phyloP scores from a whole-genome alignment of 2,113 vertebrate genomes.

The Thunnus maccoyii region DNA sequence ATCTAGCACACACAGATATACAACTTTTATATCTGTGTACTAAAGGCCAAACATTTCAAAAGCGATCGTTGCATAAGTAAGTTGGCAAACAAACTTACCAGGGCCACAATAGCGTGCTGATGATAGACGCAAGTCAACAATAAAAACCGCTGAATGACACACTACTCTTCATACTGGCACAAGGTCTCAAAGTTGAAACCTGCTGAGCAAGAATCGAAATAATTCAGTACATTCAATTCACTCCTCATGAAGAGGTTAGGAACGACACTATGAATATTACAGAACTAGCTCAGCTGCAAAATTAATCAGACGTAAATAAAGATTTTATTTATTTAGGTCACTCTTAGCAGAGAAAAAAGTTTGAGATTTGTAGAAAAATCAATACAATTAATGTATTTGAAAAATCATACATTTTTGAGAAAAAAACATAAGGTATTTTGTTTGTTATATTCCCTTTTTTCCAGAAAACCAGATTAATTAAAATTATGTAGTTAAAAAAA shows the following conservation, averaged over 20 bases:
- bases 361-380: too few relatives aligned
- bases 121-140: background rate
- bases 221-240: background rate
- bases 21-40: background rate
- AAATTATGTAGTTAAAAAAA: too few relatives aligned
- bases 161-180: background rate
- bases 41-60: background rate
- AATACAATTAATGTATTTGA: too few relatives aligned
- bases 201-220: background rate
- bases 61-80: background rate
- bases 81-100: background rate
- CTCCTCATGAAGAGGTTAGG: background rate
- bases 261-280: background rate
- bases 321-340: too few relatives aligned
- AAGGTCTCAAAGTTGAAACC: background rate
- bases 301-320: background rate
- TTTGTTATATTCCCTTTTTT: too few relatives aligned
- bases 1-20: background rate
- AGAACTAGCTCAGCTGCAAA: background rate
- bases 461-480: too few relatives aligned
- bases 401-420: too few relatives aligned
- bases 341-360: too few relatives aligned
- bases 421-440: too few relatives aligned
- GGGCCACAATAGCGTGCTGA: background rate
- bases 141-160: background rate